Conservation (phyloP, 2,888 invertebrate species). For the Mystacides longicornis region DNA sequence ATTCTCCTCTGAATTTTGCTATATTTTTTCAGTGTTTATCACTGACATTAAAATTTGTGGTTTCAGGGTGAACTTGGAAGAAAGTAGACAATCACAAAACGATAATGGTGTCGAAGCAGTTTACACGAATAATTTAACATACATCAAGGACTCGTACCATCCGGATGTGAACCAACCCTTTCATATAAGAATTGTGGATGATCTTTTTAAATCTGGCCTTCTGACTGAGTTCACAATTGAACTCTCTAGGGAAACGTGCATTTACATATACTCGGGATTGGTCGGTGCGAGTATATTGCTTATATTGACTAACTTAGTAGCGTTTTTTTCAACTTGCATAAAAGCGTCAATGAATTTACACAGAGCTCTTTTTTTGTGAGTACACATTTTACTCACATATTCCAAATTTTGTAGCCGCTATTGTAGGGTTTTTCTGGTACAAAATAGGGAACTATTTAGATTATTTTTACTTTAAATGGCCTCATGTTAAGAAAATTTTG, state of each 20-base stretch:
- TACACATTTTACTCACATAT: too few species aligned
- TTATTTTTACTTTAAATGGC: too few species aligned
- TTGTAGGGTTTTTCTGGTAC: too few species aligned
- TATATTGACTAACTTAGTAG: background rate
- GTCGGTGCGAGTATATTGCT: background rate
- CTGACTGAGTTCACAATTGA: background rate
- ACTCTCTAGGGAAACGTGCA: background rate
- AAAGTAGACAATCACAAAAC: conserved; percentile 27
- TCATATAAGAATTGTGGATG: background rate
- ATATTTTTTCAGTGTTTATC: too few species aligned
- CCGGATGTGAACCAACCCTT: background rate
- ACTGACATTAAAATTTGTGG: background rate
- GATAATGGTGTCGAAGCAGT: background rate
- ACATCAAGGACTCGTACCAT: background rate
- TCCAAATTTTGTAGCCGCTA: too few species aligned
- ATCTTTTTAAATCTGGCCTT: background rate
- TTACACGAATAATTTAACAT: background rate
- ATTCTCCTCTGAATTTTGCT: too few species aligned
- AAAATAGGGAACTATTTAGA: too few species aligned
- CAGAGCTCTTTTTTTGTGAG: conserved; percentile 10
- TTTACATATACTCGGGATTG: background rate
- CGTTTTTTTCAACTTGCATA: background rate
- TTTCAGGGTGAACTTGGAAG: conserved; percentile 52
- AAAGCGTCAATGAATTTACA: background rate
- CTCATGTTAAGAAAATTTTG: too few species aligned